These are phyloP conservation scores for Cataglyphis cursor DNA, from an alignment of 2,888 invertebrate species.

Conservation along the genomic window DNA sequence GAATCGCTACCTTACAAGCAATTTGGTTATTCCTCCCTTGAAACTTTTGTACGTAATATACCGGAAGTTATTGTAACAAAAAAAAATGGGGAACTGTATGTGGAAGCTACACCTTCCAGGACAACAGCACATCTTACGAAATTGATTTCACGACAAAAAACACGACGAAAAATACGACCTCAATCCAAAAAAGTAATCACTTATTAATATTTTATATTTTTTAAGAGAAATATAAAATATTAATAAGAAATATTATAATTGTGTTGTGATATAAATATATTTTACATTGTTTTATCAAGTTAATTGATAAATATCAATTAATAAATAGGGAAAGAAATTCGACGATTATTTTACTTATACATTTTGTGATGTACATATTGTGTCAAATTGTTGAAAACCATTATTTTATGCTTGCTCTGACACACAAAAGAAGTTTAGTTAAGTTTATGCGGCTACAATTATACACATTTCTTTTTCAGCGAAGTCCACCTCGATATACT, in stretches of 20 bases:
- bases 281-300: neutral
- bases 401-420: neutral
- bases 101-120: slow-evolving; percentile 89
- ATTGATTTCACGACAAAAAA: slow-evolving; percentile 81
- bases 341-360: neutral
- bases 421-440: neutral
- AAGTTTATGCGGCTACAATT: neutral
- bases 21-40: slow-evolving; percentile 89
- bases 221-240: neutral
- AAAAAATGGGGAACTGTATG: slow-evolving; percentile 88
- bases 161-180: slow-evolving; percentile 60
- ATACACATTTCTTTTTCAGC: neutral
- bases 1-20: slow-evolving; percentile 89
- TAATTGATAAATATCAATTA: neutral
- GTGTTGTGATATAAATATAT: neutral
- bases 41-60: slow-evolving; percentile 89
- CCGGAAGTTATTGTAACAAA: slow-evolving; percentile 88
- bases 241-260: neutral
- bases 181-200: slow-evolving; percentile 27
- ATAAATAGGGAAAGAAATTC: neutral
- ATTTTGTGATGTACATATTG: neutral
- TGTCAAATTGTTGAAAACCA: neutral
- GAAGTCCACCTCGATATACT: neutral
- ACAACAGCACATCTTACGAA: slow-evolving; percentile 89
- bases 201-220: neutral